A percentile compares a stretch with the other conserved stretches of the same genome.
phyloP scores from a whole-genome alignment of 1,140 invertebrate species.

The Acromyrmex heyeri region DNA sequence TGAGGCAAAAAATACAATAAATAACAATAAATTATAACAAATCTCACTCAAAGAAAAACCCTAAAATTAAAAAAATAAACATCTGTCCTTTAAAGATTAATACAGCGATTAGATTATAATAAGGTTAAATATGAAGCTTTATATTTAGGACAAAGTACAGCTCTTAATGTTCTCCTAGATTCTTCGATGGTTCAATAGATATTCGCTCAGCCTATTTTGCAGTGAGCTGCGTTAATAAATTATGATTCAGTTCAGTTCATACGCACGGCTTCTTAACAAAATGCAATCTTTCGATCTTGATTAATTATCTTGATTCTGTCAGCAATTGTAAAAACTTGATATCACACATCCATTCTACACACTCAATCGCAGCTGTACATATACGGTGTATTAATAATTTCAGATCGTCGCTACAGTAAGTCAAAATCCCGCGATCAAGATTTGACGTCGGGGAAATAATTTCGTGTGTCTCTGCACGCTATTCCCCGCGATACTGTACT shows the following conservation, averaged over 20 bases:
- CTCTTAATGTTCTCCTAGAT: background rate
- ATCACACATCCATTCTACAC: background rate
- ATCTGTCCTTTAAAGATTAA: background rate
- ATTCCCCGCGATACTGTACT: constrained; percentile 28
- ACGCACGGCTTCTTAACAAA: background rate
- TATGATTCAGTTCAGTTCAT: background rate
- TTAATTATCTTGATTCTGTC: constrained; percentile 4
- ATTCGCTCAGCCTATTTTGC: background rate
- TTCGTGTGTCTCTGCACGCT: constrained; percentile 32
- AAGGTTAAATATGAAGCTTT: background rate
- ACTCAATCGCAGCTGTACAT: background rate
- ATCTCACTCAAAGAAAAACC: too few species aligned
- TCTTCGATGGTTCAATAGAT: background rate
- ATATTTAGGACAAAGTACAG: background rate
- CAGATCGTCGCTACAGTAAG: constrained; percentile 6
- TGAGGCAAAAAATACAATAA: too few species aligned
- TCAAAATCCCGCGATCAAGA: constrained; percentile 56
- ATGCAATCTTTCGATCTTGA: background rate
- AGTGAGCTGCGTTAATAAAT: background rate
- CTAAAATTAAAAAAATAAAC: too few species aligned
- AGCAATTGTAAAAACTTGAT: constrained; percentile 7
- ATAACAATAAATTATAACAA: too few species aligned
- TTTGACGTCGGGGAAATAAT: constrained; percentile 52
- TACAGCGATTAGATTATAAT: background rate
- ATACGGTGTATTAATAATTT: constrained; percentile 34